Conservation (phyloP, 2,888 invertebrate species). For the Antheraea assamensis region DNA sequence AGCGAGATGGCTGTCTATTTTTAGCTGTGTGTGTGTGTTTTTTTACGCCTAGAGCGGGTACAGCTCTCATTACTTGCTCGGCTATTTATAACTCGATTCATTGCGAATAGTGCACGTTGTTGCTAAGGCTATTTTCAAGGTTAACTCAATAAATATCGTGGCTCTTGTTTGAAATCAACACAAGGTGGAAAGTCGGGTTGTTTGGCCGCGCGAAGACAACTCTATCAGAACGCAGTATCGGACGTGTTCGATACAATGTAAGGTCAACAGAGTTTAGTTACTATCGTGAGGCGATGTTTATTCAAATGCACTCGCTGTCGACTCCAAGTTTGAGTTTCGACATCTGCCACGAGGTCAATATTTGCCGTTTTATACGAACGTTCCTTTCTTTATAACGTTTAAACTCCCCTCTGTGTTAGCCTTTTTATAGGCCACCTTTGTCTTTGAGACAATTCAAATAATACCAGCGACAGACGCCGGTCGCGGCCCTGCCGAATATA, state of each 20-base stretch:
- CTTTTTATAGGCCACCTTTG: constrained; percentile 48
- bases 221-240: constrained; percentile 60
- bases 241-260: constrained; percentile 69
- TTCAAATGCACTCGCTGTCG: constrained; percentile 78
- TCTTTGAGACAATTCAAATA: constrained; percentile 35
- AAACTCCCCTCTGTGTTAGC: constrained; percentile 47
- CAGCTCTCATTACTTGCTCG: constrained; percentile 13
- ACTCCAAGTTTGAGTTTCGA: constrained; percentile 73
- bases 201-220: constrained; percentile 72
- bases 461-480: constrained; percentile 35
- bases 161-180: constrained; percentile 4
- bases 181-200: constrained; percentile 30
- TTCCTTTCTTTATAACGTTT: constrained; percentile 57
- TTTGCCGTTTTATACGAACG: constrained; percentile 69
- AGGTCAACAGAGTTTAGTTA: constrained; percentile 74
- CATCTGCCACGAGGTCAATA: constrained; percentile 81
- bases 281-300: constrained; percentile 74
- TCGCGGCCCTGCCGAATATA: constrained; percentile 34
- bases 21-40: constrained; percentile 48
- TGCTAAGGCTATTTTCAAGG: constrained; percentile 16
- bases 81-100: constrained; percentile 30
- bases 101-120: constrained; percentile 25
- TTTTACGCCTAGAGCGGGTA: constrained; percentile 31
- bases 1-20: constrained; percentile 46
- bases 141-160: constrained; percentile 4